phyloP scores from a whole-genome alignment of 2,797 vertebrate species.

The Triplophysa yarkandensis region DNA sequence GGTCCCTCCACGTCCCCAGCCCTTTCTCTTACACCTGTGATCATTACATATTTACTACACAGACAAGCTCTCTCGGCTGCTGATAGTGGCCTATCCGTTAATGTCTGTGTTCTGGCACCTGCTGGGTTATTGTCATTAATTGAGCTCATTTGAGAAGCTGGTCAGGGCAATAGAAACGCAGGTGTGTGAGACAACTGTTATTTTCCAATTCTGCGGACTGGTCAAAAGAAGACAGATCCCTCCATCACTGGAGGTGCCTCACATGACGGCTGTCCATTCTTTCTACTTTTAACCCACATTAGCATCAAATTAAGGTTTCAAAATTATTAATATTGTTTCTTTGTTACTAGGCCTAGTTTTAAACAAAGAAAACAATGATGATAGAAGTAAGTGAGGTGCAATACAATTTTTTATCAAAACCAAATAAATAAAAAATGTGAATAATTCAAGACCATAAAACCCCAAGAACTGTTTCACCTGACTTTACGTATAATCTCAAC shows the following conservation, averaged over 20 bases:
- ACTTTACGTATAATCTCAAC: no score
- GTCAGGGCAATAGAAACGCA: slow-evolving; percentile 81
- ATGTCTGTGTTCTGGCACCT: slow-evolving; percentile 82
- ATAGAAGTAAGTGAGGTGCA: no score
- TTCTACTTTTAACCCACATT: slow-evolving; percentile 76
- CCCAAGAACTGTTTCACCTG: not conserved
- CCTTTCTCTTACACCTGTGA: slow-evolving; percentile 78
- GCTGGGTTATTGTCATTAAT: slow-evolving; percentile 87
- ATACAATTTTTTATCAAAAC: no score
- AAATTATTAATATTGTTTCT: slow-evolving; percentile 30
- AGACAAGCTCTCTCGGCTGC: slow-evolving; percentile 63
- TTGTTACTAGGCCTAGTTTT: not conserved
- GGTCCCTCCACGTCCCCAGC: slow-evolving; percentile 63
- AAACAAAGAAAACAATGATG: no score
- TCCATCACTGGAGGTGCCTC: slow-evolving; percentile 63
- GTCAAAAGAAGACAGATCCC: slow-evolving; percentile 71
- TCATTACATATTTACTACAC: slow-evolving; percentile 84
- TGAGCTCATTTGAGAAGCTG: slow-evolving; percentile 80
- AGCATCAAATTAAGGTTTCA: slow-evolving; percentile 71
- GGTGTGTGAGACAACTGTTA: slow-evolving; percentile 81
- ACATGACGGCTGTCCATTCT: slow-evolving; percentile 73
- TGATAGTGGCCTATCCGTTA: slow-evolving; percentile 79
- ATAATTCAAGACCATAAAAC: not conserved
- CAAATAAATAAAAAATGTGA: not conserved
- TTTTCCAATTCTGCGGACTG: slow-evolving; percentile 71